Evolutionary conservation across 30 jellyfish, hydroid and myxozoan species (phyloP).

Genomic region (Haliclystus octoradiatus): DNA sequence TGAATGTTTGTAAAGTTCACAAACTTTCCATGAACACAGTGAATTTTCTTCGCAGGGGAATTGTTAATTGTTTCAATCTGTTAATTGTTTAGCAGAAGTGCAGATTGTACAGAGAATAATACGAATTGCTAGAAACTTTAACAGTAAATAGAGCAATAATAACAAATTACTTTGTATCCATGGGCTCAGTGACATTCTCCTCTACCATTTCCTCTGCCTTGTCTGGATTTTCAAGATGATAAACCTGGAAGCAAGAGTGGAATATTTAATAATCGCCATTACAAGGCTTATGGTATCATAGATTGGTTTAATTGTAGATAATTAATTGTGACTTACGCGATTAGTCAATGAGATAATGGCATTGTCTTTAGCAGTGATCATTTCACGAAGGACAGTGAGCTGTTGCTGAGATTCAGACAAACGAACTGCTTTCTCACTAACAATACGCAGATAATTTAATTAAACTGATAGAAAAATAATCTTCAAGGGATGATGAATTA

Average conservation of each 20-base stretch:
- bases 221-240: conserved; percentile 8
- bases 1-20: too few relatives aligned
- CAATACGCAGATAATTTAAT: background rate
- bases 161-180: background rate
- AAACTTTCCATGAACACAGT: too few relatives aligned
- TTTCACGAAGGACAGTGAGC: conserved; percentile 51
- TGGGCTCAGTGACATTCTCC: background rate
- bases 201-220: background rate
- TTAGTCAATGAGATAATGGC: conserved; percentile 49
- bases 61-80: too few relatives aligned
- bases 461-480: too few relatives aligned
- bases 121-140: background rate
- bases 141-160: background rate
- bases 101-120: background rate
- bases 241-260: conserved; percentile 2
- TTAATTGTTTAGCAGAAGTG: background rate
- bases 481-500: too few relatives aligned
- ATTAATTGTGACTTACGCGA: conserved; percentile 35
- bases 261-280: too few relatives aligned
- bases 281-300: too few relatives aligned
- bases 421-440: conserved; percentile 45
- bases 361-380: conserved; percentile 54
- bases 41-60: too few relatives aligned
- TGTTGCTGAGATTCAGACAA: conserved; percentile 22
- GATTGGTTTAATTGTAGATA: too few relatives aligned